These are phyloP conservation scores for Oryzias celebensis DNA, from an alignment of 2,113 vertebrate genomes.

Conservation along the genomic window DNA sequence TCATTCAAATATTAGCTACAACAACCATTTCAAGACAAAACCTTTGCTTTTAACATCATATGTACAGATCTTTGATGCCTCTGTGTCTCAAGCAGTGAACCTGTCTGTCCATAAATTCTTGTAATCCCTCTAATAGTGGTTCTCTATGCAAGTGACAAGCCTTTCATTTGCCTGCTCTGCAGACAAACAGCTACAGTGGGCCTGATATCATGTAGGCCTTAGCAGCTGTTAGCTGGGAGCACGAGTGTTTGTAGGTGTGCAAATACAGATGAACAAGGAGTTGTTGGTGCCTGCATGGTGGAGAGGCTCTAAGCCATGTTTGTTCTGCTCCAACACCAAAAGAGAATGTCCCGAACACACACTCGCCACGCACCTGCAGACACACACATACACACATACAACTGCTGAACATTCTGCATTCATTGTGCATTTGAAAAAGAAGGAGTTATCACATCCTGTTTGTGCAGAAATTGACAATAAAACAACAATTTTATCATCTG, in stretches of 20 bases:
- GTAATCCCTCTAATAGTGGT: slow-evolving; percentile 55
- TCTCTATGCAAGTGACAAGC: slow-evolving; percentile 55
- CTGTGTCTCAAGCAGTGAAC: slow-evolving; percentile 40
- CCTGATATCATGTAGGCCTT: slow-evolving; percentile 71
- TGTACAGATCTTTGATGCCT: slow-evolving; percentile 22
- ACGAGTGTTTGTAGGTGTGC: slow-evolving; percentile 22
- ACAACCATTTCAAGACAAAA: too few relatives aligned
- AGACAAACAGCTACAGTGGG: slow-evolving; percentile 70
- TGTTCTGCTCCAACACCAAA: slow-evolving; percentile 72
- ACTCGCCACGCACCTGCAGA: slow-evolving; percentile 56
- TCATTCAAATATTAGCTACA: too few relatives aligned
- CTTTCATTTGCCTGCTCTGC: slow-evolving; percentile 68
- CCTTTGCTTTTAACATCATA: background rate
- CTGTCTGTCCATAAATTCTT: slow-evolving; percentile 55
- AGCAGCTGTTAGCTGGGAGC: slow-evolving; percentile 62
- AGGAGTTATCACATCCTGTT: slow-evolving; percentile 45
- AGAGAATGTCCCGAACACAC: slow-evolving; percentile 58
- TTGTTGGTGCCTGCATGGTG: slow-evolving; percentile 72
- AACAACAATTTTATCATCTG: slow-evolving; percentile 26
- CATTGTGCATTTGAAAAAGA: slow-evolving; percentile 11
- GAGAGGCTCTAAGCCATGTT: slow-evolving; percentile 73
- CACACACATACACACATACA: slow-evolving; percentile 21
- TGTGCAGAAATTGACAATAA: slow-evolving; percentile 7
- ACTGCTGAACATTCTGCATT: slow-evolving; percentile 9
- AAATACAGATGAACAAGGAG: slow-evolving; percentile 41